Conservation (phyloP, 2,888 invertebrate genomes). For the Drosophila birchii region DNA sequence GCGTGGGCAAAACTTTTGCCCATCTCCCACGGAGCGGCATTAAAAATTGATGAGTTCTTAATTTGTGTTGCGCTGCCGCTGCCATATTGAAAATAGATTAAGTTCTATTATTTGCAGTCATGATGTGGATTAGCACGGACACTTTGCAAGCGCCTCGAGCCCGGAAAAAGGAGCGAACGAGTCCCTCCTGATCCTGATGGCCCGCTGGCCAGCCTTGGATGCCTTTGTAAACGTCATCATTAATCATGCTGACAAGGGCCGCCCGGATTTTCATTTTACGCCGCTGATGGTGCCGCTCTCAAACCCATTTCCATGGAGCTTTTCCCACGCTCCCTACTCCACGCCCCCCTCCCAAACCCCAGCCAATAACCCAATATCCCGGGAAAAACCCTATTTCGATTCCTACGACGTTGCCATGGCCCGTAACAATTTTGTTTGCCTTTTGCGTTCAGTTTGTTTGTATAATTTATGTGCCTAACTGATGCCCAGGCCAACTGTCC, state of each 20-base stretch:
- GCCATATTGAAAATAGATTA: constrained; percentile 82
- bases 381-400: constrained; percentile 33
- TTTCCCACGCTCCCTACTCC: constrained; percentile 9
- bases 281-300: constrained; percentile 33
- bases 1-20: constrained; percentile 34
- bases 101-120: constrained; percentile 82
- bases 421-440: constrained; percentile 56
- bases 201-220: constrained; percentile 25
- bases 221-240: constrained; percentile 78
- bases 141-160: constrained; percentile 48
- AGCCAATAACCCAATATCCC: constrained; percentile 28
- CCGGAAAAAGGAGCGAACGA: constrained; percentile 12
- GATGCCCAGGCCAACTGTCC: constrained; percentile 45
- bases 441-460: constrained; percentile 60
- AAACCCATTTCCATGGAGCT: constrained; percentile 31
- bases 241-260: constrained; percentile 78
- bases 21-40: constrained; percentile 65
- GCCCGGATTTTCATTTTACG: constrained; percentile 71
- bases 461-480: constrained; percentile 68
- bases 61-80: constrained; percentile 72
- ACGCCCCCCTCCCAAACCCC: neutral
- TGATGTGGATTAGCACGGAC: constrained; percentile 80
- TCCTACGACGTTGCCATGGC: constrained; percentile 36
- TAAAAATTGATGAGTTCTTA: constrained; percentile 82
- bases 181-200: constrained; percentile 17